A percentile compares a stretch with the other conserved stretches of the same genome.
Conservation (phyloP, 2,888 invertebrate genomes). For the Brenthis ino region DNA sequence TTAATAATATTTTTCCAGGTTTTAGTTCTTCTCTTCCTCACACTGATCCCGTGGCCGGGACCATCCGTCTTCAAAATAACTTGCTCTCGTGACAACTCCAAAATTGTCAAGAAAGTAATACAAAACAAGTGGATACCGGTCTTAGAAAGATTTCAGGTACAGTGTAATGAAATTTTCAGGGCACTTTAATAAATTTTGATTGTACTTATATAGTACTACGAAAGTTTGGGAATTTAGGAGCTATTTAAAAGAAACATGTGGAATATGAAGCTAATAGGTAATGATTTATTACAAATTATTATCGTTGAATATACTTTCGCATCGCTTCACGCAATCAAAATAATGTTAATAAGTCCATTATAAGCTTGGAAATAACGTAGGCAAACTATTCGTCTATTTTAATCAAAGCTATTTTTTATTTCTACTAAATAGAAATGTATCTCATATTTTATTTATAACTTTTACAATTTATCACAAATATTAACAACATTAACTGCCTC, state of each 20-base stretch:
- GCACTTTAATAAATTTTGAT: background rate
- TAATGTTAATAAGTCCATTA: slow-evolving; percentile 20
- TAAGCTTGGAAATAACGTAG: background rate
- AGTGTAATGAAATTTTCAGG: too few relatives aligned
- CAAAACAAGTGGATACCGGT: slow-evolving; percentile 96
- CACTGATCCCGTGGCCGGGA: slow-evolving; percentile 94
- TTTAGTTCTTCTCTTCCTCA: slow-evolving; percentile 89
- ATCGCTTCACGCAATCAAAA: slow-evolving; percentile 26
- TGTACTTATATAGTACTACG: background rate
- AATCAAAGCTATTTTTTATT: too few relatives aligned
- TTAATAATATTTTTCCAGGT: slow-evolving; percentile 80
- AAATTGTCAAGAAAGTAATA: slow-evolving; percentile 92
- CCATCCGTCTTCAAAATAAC: slow-evolving; percentile 93
- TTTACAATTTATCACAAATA: too few relatives aligned
- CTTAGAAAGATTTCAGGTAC: slow-evolving; percentile 90
- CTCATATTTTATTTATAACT: too few relatives aligned
- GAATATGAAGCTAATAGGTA: background rate
- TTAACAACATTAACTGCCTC: too few relatives aligned
- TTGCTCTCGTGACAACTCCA: slow-evolving; percentile 93
- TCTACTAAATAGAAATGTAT: too few relatives aligned
- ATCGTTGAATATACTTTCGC: background rate
- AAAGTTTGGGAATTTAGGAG: too few relatives aligned
- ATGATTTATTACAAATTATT: background rate
- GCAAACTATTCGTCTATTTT: too few relatives aligned
- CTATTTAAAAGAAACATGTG: background rate